Conservation (phyloP, 2,797 vertebrate species). For the Channallabes apus region DNA sequence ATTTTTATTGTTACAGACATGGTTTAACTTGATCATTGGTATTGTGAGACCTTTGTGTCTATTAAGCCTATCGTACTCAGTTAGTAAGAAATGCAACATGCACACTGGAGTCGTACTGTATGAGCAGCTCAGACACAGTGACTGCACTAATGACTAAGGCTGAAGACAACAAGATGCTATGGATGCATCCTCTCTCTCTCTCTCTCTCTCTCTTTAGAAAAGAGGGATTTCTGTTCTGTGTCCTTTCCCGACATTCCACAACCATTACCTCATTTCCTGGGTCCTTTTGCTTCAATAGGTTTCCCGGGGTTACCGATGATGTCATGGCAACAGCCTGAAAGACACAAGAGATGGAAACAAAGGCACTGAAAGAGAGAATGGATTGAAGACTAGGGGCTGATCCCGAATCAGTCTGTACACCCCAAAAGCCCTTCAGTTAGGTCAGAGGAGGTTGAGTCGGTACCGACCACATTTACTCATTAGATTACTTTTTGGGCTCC, state of each 20-base stretch:
- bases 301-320: slow-evolving; percentile 71
- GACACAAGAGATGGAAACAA: slow-evolving; percentile 45
- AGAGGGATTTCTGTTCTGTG: slow-evolving; percentile 28
- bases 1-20: neutral
- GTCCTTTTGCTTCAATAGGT: slow-evolving; percentile 65
- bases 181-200: neutral
- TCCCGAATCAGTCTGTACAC: slow-evolving; percentile 23
- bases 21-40: neutral
- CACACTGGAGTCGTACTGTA: slow-evolving; percentile 17
- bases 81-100: neutral
- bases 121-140: slow-evolving; percentile 1
- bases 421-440: neutral
- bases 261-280: slow-evolving; percentile 73
- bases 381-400: neutral
- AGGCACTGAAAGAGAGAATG: slow-evolving; percentile 2
- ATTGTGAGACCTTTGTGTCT: neutral
- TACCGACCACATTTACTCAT: slow-evolving; percentile 2
- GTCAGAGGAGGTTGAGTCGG: neutral
- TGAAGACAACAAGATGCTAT: slow-evolving; percentile 17
- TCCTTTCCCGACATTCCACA: slow-evolving; percentile 68
- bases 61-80: neutral
- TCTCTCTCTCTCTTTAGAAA: slow-evolving; percentile 1
- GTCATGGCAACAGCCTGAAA: slow-evolving; percentile 65
- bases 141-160: slow-evolving; percentile 10
- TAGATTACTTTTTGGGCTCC: neutral